Evolutionary conservation across 1,140 invertebrate genomes (phyloP), one percentile per base, ranked within the genome.

Genomic region (Drosophila baimaii): DNA sequence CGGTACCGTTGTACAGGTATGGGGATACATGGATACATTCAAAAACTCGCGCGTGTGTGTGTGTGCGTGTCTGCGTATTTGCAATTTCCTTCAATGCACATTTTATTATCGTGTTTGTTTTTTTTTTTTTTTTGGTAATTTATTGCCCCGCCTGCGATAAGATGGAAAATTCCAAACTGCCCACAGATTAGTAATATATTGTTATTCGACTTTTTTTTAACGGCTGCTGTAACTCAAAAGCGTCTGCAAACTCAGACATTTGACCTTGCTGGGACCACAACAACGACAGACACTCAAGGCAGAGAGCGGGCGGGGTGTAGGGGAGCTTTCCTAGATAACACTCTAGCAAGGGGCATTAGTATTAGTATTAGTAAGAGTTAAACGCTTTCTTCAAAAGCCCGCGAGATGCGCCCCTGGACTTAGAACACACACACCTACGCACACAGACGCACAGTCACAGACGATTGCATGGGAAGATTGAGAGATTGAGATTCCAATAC

Each of bases 1-100:
- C 65, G 65, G 65, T 69, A 65, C 61, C 65, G 61, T 69, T 69
- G 33, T 61, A 69, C 65, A 69, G 65, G 65, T 69, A 69, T 65
- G 33, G 59, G 58, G 65, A 66, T 69, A 69, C 65, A 52, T 65
- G 46, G 65, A 69, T 69, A 69, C 65, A 69, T 69, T 69, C 35
- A 64, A 66, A 66, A 69, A 52, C 46, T 51, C 31, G 6, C 21
- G 44, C 12, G 43, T 21, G 15, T 31, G 57, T 39, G 29, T 51
- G 19, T 54, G 21, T 61, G 43, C 15, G n/a, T 44, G 21, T 56
- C 37, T 44, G 33, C 61, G 62, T 65, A 52, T 52, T 52, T 52
- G 62, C 65, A 69, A 43, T 69, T 66, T 69, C 44, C 21, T 63
- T 68, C 64, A 46, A 33, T 66, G 62, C 62, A 54, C 61, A 69